phyloP scores from a whole-genome alignment of 2,888 invertebrate species.

The Amphipoea oculea region DNA sequence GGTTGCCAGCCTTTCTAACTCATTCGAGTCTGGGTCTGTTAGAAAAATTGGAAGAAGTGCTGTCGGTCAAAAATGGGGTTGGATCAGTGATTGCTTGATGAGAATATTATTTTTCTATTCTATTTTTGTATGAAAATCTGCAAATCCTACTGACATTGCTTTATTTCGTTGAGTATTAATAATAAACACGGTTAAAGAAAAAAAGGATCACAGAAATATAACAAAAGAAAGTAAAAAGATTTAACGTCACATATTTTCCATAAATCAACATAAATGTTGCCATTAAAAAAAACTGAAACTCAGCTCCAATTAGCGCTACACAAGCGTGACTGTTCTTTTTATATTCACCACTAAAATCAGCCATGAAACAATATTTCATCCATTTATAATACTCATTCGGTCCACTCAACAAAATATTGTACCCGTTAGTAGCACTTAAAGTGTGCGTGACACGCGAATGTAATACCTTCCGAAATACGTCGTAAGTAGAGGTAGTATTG shows the following conservation, averaged over 20 bases:
- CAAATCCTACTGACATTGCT: neutral
- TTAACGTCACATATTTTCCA: constrained; percentile 4
- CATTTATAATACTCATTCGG: constrained; percentile 49
- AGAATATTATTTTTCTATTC: neutral
- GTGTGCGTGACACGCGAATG: constrained; percentile 59
- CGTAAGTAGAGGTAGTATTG: neutral
- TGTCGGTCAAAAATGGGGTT: constrained; percentile 8
- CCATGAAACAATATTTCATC: constrained; percentile 46
- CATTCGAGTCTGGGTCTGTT: constrained; percentile 7
- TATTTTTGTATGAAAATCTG: neutral
- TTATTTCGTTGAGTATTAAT: neutral
- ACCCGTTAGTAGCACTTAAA: constrained; percentile 56
- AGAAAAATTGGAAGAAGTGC: neutral
- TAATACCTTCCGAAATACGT: constrained; percentile 19
- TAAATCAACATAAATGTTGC: constrained; percentile 49
- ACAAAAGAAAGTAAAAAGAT: neutral
- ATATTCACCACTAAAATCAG: constrained; percentile 29
- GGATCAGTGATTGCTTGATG: neutral
- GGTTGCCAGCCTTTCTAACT: constrained; percentile 51
- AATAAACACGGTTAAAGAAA: neutral
- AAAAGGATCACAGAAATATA: neutral
- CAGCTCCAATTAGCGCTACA: constrained; percentile 43
- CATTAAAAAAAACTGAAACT: constrained; percentile 28
- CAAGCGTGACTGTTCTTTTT: constrained; percentile 45
- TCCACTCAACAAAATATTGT: constrained; percentile 57